Evolutionary conservation across 2,113 vertebrate species (phyloP).

Genomic region (Amphilophus citrinellus): DNA sequence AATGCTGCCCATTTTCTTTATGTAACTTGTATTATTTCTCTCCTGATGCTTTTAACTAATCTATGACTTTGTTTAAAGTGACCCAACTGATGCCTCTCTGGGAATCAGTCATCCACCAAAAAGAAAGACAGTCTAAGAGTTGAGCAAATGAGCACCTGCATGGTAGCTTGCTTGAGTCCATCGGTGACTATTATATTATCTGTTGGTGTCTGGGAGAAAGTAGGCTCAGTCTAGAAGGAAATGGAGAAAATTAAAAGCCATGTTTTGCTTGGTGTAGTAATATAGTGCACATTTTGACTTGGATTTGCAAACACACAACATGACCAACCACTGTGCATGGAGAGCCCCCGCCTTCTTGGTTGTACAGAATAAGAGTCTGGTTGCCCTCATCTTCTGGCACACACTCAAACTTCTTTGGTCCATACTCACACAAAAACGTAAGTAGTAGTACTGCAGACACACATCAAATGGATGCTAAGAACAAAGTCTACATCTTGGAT

Average conservation of each 20-base stretch:
- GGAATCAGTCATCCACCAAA: background rate
- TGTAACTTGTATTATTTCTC: background rate
- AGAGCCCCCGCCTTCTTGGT: slow-evolving; percentile 76
- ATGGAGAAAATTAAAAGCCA: background rate
- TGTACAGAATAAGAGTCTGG: slow-evolving; percentile 80
- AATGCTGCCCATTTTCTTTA: background rate
- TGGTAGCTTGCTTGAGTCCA: background rate
- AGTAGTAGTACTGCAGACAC: background rate
- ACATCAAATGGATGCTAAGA: background rate
- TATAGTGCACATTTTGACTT: background rate
- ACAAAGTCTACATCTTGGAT: background rate
- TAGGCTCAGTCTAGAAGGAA: slow-evolving; percentile 45
- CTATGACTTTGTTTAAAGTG: background rate
- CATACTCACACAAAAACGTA: slow-evolving; percentile 18
- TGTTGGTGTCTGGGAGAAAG: background rate
- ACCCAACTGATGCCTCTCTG: background rate
- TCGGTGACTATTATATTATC: background rate
- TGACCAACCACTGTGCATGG: slow-evolving; percentile 61
- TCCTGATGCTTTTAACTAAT: background rate
- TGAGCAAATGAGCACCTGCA: slow-evolving; percentile 24
- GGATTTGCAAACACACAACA: background rate
- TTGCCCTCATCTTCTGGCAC: slow-evolving; percentile 45
- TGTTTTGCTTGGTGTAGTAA: background rate
- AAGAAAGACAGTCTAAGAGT: background rate
- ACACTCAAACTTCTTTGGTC: background rate